Evolutionary conservation across 2,888 invertebrate genomes (phyloP).

Genomic region (Drosophila infuscata): DNA sequence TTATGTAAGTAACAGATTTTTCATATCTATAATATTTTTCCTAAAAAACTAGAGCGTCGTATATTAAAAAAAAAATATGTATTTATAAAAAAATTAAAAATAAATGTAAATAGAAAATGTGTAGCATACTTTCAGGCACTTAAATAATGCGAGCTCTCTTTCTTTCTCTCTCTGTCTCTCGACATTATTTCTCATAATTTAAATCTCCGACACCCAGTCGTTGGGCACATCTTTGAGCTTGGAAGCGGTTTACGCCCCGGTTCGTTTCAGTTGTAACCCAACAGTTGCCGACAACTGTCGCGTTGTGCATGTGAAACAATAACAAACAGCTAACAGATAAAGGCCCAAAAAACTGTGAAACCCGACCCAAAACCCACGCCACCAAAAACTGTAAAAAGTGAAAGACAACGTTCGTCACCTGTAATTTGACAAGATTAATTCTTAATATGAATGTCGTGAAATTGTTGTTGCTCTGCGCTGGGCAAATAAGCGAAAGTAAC

Average conservation of each 20-base stretch:
- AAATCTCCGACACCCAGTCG: conserved; percentile 54
- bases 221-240: conserved; percentile 55
- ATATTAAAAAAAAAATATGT: background rate
- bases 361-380: conserved; percentile 21
- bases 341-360: conserved; percentile 6
- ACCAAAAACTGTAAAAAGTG: conserved; percentile 69
- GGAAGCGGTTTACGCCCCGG: conserved; percentile 17
- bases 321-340: background rate
- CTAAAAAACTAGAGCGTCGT: background rate
- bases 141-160: conserved; percentile 1
- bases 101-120: background rate
- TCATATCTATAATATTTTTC: background rate
- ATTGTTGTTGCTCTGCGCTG: conserved; percentile 30
- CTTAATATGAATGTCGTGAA: conserved; percentile 57
- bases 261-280: conserved; percentile 59
- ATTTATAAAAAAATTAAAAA: no score
- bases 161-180: conserved; percentile 13
- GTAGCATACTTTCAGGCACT: conserved; percentile 56
- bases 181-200: background rate
- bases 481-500: conserved; percentile 68
- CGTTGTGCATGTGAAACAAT: conserved; percentile 33
- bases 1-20: no score
- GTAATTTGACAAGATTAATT: conserved; percentile 68
- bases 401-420: conserved; percentile 53
- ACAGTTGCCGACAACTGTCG: conserved; percentile 60